A percentile compares a stretch with the other conserved stretches of the same genome.
These are phyloP conservation scores for Sebastes trivittatus DNA, from an alignment of 2,797 vertebrate species.

Conservation along the genomic window DNA sequence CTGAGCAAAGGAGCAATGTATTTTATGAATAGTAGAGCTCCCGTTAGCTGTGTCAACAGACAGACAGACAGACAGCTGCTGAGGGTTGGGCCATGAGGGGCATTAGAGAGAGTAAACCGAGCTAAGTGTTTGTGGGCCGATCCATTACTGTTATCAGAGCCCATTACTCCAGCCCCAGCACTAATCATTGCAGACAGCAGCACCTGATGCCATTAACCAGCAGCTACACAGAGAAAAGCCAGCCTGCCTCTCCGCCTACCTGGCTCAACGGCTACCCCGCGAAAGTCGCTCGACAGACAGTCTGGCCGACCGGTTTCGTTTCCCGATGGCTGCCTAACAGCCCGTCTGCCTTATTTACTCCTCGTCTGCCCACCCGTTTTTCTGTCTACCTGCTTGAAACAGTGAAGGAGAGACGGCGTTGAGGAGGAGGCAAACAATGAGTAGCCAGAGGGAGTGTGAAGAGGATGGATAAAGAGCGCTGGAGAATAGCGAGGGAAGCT, in stretches of 20 bases:
- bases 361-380: slow-evolving; percentile 30
- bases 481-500: slow-evolving; percentile 4
- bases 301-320: slow-evolving; percentile 15
- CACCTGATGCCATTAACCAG: slow-evolving; percentile 83
- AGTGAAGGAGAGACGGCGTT: neutral
- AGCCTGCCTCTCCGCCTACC: slow-evolving; percentile 47
- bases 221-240: slow-evolving; percentile 53
- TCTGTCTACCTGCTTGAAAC: slow-evolving; percentile 22
- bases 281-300: slow-evolving; percentile 15
- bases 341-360: slow-evolving; percentile 52
- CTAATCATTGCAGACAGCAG: slow-evolving; percentile 82
- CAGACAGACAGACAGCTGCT: slow-evolving; percentile 70
- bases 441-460: slow-evolving; percentile 3
- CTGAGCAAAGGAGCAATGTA: neutral
- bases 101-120: slow-evolving; percentile 82
- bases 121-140: slow-evolving; percentile 83
- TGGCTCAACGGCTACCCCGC: slow-evolving; percentile 33
- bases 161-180: slow-evolving; percentile 78
- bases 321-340: slow-evolving; percentile 25
- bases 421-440: slow-evolving; percentile 26
- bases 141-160: slow-evolving; percentile 84
- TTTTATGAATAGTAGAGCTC: slow-evolving; percentile 41
- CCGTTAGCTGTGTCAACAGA: slow-evolving; percentile 37
- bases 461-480: slow-evolving; percentile 6
- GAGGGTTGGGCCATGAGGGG: slow-evolving; percentile 73